Conservation (phyloP, 2,113 vertebrate species). For the Rhinopithecus roxellana region DNA sequence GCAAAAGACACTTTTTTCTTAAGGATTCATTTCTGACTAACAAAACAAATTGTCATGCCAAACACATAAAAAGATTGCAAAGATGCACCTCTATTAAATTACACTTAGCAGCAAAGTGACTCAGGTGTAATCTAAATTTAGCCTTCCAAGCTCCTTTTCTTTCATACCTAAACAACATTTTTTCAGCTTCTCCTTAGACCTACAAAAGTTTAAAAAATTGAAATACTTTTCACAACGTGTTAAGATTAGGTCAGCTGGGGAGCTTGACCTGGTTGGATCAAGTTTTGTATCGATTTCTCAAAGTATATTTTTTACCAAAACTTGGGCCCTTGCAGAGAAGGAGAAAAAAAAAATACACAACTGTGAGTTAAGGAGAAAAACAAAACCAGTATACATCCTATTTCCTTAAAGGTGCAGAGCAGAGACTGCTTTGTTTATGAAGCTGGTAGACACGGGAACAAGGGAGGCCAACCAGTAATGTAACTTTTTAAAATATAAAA, state of each 20-base stretch:
- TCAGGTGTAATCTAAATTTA: conserved; percentile 76
- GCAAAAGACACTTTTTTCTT: conserved; percentile 22
- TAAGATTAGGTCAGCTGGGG: conserved; percentile 65
- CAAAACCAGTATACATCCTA: background rate
- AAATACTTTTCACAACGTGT: conserved; percentile 56
- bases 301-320: conserved; percentile 40
- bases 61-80: conserved; percentile 59
- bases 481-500: background rate
- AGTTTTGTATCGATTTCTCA: conserved; percentile 64
- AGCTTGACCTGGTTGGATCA: conserved; percentile 61
- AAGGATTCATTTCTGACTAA: conserved; percentile 71
- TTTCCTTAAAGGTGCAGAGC: background rate
- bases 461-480: background rate
- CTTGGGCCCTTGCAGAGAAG: conserved; percentile 20
- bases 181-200: conserved; percentile 51
- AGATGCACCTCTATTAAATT: conserved; percentile 72
- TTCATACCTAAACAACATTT: conserved; percentile 43
- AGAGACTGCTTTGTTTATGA: background rate
- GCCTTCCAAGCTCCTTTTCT: conserved; percentile 57
- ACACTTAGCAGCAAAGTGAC: conserved; percentile 63
- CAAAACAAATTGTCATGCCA: conserved; percentile 72
- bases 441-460: rapidly evolving
- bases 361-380: background rate
- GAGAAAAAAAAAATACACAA: background rate
- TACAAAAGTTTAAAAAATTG: conserved; percentile 62